A percentile compares a stretch with the other conserved stretches of the same genome.
phyloP scores from a whole-genome alignment of 2,113 vertebrate genomes.

The Nibea coibor region DNA sequence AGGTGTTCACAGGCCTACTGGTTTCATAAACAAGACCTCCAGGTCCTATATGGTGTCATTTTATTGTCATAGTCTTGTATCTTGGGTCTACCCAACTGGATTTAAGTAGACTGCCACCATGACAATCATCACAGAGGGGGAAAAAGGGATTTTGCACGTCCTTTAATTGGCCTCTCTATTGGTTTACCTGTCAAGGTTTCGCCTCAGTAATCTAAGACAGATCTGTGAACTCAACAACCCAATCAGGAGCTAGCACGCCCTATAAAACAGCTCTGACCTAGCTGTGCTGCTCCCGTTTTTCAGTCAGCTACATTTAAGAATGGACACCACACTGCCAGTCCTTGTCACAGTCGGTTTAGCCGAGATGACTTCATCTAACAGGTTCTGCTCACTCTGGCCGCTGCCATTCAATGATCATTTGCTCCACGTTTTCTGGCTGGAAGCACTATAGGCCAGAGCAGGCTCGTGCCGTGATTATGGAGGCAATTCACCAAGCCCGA shows the following conservation, averaged over 20 bases:
- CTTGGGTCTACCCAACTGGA: background rate
- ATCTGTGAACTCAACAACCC: background rate
- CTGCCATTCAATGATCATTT: background rate
- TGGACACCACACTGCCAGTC: background rate
- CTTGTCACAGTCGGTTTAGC: background rate
- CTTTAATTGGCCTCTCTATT: background rate
- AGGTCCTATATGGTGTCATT: too few relatives aligned
- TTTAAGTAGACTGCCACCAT: too few relatives aligned
- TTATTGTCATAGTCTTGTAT: background rate
- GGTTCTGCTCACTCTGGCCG: background rate
- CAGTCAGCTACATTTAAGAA: background rate
- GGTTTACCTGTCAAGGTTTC: background rate
- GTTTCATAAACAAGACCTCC: background rate
- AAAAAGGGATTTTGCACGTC: background rate
- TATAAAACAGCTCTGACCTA: too few relatives aligned
- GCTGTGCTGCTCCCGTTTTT: too few relatives aligned
- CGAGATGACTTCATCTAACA: background rate
- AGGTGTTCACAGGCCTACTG: background rate
- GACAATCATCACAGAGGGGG: background rate
- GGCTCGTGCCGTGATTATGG: background rate
- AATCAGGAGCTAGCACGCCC: background rate
- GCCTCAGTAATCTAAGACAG: background rate
- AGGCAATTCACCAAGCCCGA: background rate
- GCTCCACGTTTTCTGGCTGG: too few relatives aligned
- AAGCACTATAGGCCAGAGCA: background rate